Evolutionary conservation across 2,797 vertebrate species (phyloP), one percentile per base, ranked within the genome.

Genomic region (Eutrigla gurnardus): DNA sequence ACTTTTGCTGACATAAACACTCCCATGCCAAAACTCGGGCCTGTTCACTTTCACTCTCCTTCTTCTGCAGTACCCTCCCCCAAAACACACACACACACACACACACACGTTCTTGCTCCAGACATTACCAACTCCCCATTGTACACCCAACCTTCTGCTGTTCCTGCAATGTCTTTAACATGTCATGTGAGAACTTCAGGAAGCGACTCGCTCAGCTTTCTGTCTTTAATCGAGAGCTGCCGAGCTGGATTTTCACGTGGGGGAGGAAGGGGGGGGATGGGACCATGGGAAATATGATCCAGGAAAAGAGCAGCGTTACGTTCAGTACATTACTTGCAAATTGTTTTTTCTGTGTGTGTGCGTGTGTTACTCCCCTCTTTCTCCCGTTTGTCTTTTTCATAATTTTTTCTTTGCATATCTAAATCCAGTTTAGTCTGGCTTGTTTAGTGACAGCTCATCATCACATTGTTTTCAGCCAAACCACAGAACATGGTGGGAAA

Each of bases 41-140:
- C 87, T 86, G 81, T 83, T 89, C 86, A 87, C 85, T 91, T 88
- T 86, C 87, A 87, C 75, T 82, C 80, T 58, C 35, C 10, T 67
- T 73, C 57, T 6, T 71, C 77, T 79, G 47, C 63, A 55, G 49
- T 52, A 75, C 82, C 86, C 75, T 71, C 73, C 86, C 81, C 86
- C 70, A 68, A 37, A 60, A 58, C 50, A 64, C 53, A 61, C 57
- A 63, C 55, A 49, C 70, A 54, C 65, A 70, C 53, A 58, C 52
- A 70, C 39, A 65, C 32, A 68, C 64, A 50, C 42, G 65, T 86
- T 85, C 84, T 82, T 50, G 57, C 75, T 70, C 75, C 75, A 89
- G 82, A 88, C 83, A 76, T 87, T 59, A 80, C 78, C 57, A 83
- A 86, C 71, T 82, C 81, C 60, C 80, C 65, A 65, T 69, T 78